phyloP scores from a whole-genome alignment of 2,113 vertebrate genomes.

The Microcebus ravelobensis region DNA sequence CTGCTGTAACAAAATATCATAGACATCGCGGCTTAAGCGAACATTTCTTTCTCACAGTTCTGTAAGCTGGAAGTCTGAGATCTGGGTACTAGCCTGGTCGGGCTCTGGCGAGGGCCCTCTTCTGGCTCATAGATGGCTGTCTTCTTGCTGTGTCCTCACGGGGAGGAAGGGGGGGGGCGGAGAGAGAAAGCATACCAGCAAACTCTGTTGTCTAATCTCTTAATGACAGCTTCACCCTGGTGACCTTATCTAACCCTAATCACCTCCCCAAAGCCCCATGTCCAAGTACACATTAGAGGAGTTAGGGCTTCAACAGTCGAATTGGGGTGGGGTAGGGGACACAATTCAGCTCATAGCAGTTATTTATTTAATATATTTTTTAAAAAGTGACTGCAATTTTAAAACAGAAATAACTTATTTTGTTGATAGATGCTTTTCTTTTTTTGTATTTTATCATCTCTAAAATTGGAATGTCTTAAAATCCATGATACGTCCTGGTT shows the following conservation, averaged over 20 bases:
- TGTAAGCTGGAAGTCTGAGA: neutral
- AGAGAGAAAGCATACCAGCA: neutral
- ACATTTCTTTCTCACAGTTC: neutral
- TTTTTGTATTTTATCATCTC: neutral
- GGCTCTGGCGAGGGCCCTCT: neutral
- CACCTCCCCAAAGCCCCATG: neutral
- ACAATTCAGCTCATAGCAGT: neutral
- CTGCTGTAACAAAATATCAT: neutral
- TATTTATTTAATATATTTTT: conserved; percentile 25
- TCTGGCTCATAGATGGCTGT: neutral
- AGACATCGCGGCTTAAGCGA: neutral
- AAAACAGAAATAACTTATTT: neutral
- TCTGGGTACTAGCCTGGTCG: neutral
- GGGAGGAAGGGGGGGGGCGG: neutral
- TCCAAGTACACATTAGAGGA: neutral
- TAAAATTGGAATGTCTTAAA: conserved; percentile 18
- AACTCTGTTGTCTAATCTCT: neutral
- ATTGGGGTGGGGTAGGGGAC: neutral
- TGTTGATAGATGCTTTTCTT: conserved; percentile 13
- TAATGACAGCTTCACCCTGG: neutral
- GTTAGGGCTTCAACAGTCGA: neutral
- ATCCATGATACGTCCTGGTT: neutral
- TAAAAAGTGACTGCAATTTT: neutral
- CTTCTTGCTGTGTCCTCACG: neutral
- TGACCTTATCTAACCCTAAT: neutral